Conservation (phyloP, 2,797 vertebrate species). For the Petrocephalus sullivani region DNA sequence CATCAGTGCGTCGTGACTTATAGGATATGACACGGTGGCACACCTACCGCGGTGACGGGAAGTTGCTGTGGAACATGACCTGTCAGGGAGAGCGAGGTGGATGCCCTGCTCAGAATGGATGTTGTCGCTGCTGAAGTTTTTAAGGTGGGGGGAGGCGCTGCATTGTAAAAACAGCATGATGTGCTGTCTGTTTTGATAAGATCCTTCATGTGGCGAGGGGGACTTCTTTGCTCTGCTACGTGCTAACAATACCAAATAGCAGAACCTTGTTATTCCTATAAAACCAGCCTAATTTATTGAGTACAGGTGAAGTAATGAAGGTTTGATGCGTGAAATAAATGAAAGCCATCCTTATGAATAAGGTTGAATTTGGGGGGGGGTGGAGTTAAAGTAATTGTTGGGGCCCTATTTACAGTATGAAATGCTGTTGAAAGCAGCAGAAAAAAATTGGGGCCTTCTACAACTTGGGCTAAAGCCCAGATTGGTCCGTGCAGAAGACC, state of each 20-base stretch:
- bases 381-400: not conserved
- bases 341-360: not conserved
- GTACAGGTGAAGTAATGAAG: not conserved
- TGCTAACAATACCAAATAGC: not conserved
- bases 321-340: not conserved
- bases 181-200: conserved; percentile 16
- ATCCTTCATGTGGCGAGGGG: not conserved
- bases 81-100: not conserved
- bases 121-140: not conserved
- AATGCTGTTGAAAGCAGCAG: not conserved
- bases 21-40: not conserved
- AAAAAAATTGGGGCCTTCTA: not conserved
- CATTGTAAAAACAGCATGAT: not conserved
- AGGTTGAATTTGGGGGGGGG: not conserved
- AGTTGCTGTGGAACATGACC: not conserved
- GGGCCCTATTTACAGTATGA: not conserved
- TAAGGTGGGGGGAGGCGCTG: conserved; percentile 1
- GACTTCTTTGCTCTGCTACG: not conserved
- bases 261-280: not conserved
- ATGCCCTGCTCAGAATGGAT: not conserved
- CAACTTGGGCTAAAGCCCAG: not conserved
- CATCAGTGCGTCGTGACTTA: not conserved
- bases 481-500: not conserved
- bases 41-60: not conserved
- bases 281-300: not conserved